phyloP scores from a whole-genome alignment of 2,797 vertebrate genomes.

The Rhabdomys pumilio region DNA sequence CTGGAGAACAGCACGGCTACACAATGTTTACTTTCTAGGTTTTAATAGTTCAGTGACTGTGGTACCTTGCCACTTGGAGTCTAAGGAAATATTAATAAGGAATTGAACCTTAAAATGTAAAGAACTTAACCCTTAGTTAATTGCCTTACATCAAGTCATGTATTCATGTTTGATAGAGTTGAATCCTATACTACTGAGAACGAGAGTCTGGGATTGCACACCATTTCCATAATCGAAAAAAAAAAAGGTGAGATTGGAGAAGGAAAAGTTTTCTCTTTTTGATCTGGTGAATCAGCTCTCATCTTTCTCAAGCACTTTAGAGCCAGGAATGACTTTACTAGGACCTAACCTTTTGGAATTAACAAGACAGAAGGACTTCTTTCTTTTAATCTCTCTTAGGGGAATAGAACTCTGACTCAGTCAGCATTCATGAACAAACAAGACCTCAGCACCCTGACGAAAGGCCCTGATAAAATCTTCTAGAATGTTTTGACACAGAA shows the following conservation, averaged over 20 bases:
- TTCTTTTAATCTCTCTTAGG: background rate
- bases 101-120: background rate
- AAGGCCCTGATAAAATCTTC: background rate
- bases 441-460: background rate
- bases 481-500: background rate
- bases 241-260: background rate
- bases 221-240: background rate
- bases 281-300: background rate
- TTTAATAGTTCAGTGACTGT: conserved; percentile 38
- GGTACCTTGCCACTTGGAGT: background rate
- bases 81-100: background rate
- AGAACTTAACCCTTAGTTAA: background rate
- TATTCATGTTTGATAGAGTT: conserved; percentile 18
- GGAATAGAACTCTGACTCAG: background rate
- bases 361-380: background rate
- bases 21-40: background rate
- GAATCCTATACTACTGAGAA: background rate
- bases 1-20: background rate
- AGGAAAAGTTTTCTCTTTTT: background rate
- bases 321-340: background rate
- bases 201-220: background rate
- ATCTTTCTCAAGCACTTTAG: background rate
- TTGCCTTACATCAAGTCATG: conserved; percentile 12
- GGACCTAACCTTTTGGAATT: background rate
- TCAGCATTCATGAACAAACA: background rate